Evolutionary conservation across 2,113 vertebrate species (phyloP).

Genomic region (Xiphophorus hellerii): DNA sequence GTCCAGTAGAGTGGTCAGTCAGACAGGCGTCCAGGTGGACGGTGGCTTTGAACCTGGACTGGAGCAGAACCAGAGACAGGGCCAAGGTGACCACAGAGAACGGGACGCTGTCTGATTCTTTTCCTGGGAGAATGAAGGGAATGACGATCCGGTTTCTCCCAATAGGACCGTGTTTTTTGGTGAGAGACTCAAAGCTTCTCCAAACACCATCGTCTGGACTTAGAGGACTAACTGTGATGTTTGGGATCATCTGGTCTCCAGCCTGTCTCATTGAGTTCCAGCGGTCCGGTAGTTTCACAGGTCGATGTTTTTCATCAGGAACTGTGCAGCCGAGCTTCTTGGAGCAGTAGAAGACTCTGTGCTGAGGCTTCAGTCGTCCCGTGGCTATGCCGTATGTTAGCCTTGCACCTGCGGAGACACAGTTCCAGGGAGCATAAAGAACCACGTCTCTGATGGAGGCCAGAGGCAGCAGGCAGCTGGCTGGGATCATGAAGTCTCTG

Average conservation of each 20-base stretch:
- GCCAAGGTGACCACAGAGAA: too few species aligned
- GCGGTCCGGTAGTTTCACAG: neutral
- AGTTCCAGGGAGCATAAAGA: constrained; percentile 16
- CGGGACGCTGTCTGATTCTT: accelerated
- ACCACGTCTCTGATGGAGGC: neutral
- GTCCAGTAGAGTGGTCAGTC: neutral
- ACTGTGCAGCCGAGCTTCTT: neutral
- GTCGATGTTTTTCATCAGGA: neutral
- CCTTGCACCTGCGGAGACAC: neutral
- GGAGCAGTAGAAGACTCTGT: neutral
- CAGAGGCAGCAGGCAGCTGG: neutral
- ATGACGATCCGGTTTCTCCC: too few species aligned
- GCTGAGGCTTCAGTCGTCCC: neutral
- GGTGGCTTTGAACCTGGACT: too few species aligned
- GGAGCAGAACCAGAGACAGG: too few species aligned
- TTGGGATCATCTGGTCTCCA: constrained; percentile 10
- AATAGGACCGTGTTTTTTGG: too few species aligned
- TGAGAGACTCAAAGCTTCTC: too few species aligned
- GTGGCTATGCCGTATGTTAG: neutral
- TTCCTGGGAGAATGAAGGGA: too few species aligned
- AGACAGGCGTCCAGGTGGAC: neutral
- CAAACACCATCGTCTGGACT: accelerated
- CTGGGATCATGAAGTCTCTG: neutral
- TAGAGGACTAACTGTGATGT: constrained; percentile 8
- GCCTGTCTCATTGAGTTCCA: neutral